Percentiles rank a stretch among this genome's conserved stretches.
phyloP scores from a whole-genome alignment of 2,888 invertebrate genomes.

The Dioctria rufipes region DNA sequence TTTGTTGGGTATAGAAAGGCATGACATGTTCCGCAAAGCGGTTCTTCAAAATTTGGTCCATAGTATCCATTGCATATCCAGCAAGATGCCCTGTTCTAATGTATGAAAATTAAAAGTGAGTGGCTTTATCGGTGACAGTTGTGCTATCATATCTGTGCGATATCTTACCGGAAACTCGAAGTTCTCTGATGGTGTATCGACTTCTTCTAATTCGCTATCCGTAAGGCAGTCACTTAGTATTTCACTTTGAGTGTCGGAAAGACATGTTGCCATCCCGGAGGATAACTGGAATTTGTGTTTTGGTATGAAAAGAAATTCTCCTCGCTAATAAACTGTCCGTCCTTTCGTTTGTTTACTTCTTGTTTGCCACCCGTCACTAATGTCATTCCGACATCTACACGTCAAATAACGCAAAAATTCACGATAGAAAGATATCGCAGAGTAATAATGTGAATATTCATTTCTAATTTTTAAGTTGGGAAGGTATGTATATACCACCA shows the following conservation, averaged over 20 bases:
- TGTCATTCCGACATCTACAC: no score
- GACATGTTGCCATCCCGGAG: conserved; percentile 55
- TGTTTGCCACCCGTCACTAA: no score
- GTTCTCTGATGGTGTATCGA: conserved; percentile 61
- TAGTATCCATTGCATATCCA: conserved; percentile 93
- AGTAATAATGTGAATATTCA: no score
- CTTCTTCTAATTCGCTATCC: conserved; percentile 61
- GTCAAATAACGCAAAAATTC: no score
- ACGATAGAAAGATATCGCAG: no score
- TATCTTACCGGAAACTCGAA: conserved; percentile 62
- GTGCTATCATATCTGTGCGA: background rate
- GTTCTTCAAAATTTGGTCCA: conserved; percentile 91
- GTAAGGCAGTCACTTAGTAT: conserved; percentile 51
- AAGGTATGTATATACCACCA: no score
- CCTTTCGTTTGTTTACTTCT: no score
- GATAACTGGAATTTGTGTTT: background rate
- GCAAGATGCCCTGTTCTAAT: conserved; percentile 73
- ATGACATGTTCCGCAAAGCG: conserved; percentile 93
- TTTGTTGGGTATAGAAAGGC: conserved; percentile 89
- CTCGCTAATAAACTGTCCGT: no score
- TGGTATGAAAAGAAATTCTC: no score
- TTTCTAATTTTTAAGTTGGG: no score
- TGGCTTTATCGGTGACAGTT: background rate
- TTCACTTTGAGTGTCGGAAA: conserved; percentile 54
- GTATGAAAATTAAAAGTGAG: background rate